phyloP scores from a whole-genome alignment of 2,113 vertebrate species.

The Canis aureus region DNA sequence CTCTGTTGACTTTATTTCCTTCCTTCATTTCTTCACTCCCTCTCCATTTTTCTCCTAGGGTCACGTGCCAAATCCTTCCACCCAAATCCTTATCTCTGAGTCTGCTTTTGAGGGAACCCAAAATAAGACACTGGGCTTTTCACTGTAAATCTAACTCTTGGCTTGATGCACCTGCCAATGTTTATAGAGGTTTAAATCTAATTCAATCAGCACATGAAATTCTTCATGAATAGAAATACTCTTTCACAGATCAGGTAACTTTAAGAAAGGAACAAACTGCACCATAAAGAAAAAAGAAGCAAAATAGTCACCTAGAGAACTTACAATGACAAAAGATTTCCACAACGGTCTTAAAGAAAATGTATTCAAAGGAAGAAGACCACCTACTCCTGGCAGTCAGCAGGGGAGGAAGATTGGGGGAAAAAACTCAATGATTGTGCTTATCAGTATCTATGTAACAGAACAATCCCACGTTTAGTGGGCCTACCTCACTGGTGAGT shows the following conservation, averaged over 20 bases:
- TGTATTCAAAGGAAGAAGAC: slow-evolving; percentile 31
- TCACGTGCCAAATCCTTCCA: background rate
- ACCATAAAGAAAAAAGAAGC: background rate
- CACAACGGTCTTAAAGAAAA: slow-evolving; percentile 68
- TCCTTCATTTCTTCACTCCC: background rate
- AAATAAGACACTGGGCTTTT: slow-evolving; percentile 32
- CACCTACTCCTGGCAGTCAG: background rate
- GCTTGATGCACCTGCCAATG: background rate
- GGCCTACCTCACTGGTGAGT: background rate
- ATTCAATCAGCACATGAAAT: slow-evolving; percentile 57
- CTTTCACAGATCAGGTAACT: slow-evolving; percentile 70
- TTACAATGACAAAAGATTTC: slow-evolving; percentile 60
- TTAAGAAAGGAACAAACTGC: slow-evolving; percentile 67
- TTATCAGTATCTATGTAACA: background rate
- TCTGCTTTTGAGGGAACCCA: background rate
- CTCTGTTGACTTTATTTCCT: background rate
- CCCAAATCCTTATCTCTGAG: background rate
- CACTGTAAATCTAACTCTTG: slow-evolving; percentile 14
- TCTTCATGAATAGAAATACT: slow-evolving; percentile 57
- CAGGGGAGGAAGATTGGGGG: background rate
- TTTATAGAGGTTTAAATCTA: slow-evolving; percentile 65
- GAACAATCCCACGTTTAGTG: background rate
- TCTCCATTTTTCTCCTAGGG: background rate
- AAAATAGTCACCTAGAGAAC: slow-evolving; percentile 51
- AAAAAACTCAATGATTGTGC: background rate